Conservation (phyloP, 2,113 vertebrate genomes). For the Tapirus terrestris region DNA sequence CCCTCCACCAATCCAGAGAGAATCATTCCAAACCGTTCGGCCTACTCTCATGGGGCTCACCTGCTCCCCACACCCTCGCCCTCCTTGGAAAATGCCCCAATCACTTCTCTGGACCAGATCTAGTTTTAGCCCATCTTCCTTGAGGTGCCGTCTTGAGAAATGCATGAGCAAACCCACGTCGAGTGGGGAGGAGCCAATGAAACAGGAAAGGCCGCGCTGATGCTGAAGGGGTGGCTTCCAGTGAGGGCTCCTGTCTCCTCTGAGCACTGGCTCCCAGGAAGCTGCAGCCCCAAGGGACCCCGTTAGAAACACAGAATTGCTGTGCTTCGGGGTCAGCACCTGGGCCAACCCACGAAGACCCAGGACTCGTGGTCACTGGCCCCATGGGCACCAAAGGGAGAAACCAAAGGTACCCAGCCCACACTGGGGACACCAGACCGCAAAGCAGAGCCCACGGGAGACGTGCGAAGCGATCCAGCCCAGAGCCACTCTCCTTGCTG, state of each 20-base stretch:
- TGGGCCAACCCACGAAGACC: background rate
- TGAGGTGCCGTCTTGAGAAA: background rate
- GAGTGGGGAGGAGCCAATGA: background rate
- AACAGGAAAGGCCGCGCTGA: background rate
- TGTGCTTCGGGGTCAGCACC: background rate
- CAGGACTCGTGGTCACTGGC: background rate
- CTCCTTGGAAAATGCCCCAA: background rate
- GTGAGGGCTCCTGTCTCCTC: background rate
- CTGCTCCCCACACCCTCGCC: background rate
- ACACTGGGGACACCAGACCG: background rate
- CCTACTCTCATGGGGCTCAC: background rate
- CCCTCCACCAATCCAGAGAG: background rate
- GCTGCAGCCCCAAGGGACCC: background rate
- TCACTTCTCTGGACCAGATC: background rate
- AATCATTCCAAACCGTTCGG: background rate
- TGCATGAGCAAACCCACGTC: background rate
- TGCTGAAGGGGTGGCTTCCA: background rate
- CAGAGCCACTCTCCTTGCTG: background rate
- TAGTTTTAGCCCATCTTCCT: background rate
- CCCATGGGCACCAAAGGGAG: background rate
- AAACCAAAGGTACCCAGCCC: background rate
- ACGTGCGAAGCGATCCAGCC: no score
- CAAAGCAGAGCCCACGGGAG: background rate
- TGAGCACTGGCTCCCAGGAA: rapidly evolving
- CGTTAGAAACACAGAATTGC: background rate